Base-by-base conservation (phyloP, 2,888 invertebrate genomes). In the Sipunculus nudus region DNA sequence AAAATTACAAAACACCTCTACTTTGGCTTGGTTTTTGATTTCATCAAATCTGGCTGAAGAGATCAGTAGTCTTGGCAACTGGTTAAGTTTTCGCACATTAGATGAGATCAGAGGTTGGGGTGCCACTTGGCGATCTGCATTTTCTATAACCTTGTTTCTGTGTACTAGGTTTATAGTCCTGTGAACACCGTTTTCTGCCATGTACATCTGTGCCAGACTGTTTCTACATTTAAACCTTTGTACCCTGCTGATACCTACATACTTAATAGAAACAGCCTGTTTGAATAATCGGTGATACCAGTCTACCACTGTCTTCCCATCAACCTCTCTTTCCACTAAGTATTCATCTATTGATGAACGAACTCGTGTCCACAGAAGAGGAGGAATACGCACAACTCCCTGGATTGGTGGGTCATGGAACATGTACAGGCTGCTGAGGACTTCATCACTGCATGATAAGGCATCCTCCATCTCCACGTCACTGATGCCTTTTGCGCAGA, bases 91-190 rank as follows among this genome's bases (percentile, higher is more conserved):
- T n/a, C 65, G 23, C 25, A 28, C 47, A 40, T 65, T 65, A 3
- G 26, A 23, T 3, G 35, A 3, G 3, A 28, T 26, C 47, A 62
- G 38, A 13, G 61, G 59, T 28, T 65, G 78, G n/a, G 72, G 74
- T 2, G 76, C 74, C 8, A 79, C 71, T 53, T 78, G 76, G 25
- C 81, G 62, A 58, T 81, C 78, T 35, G 78, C 81, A 65, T 75
- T 64, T 8, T 58, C 46, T 6, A 81, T 65, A 4, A 64, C 65
- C 31, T 75, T 64, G n/a, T 75, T 77, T 16, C 78, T 56, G 16
- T 74, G 63, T 1, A 55, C 61, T 35, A 81, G 65, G 28, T 64
- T 70, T 28, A 80, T 75, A 25, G 32, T 47, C 25, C 41, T 38
- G 21, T 47, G 21, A 2, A 65, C 40, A n/a, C 55, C 52, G 5